A percentile compares a stretch with the other conserved stretches of the same genome.
Conservation (phyloP, 2,888 invertebrate genomes). For the Hypercompe scribonia region DNA sequence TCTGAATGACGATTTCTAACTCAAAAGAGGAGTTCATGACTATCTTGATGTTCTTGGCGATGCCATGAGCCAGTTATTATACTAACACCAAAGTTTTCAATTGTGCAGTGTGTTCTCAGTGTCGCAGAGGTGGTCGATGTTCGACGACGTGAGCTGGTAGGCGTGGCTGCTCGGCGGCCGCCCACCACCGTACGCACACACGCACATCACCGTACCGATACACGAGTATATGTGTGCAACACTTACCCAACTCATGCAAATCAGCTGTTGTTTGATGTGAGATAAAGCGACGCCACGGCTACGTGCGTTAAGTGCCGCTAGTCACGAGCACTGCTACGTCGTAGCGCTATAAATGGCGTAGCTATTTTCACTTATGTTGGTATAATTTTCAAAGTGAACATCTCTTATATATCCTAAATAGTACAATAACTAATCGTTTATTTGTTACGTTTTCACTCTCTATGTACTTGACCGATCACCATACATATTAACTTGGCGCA, state of each 20-base stretch:
- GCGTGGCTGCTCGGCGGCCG: conserved; percentile 48
- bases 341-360: conserved; percentile 42
- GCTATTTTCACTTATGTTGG: neutral
- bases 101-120: neutral
- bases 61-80: neutral
- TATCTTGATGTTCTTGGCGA: neutral
- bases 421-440: no score
- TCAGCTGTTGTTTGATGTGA: conserved; percentile 40
- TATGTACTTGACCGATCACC: no score
- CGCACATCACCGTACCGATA: conserved; percentile 25
- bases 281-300: conserved; percentile 43
- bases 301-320: conserved; percentile 30
- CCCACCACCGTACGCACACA: conserved; percentile 23
- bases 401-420: neutral
- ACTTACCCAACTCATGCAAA: conserved; percentile 52
- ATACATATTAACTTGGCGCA: neutral
- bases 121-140: neutral
- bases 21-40: neutral
- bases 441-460: no score
- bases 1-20: conserved; percentile 10
- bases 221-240: conserved; percentile 3
- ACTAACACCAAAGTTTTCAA: neutral
- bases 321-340: conserved; percentile 47
- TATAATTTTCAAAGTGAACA: neutral
- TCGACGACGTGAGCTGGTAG: conserved; percentile 31